Evolutionary conservation across 2,797 vertebrate genomes (phyloP).

Genomic region (Oreochromis grahami): DNA sequence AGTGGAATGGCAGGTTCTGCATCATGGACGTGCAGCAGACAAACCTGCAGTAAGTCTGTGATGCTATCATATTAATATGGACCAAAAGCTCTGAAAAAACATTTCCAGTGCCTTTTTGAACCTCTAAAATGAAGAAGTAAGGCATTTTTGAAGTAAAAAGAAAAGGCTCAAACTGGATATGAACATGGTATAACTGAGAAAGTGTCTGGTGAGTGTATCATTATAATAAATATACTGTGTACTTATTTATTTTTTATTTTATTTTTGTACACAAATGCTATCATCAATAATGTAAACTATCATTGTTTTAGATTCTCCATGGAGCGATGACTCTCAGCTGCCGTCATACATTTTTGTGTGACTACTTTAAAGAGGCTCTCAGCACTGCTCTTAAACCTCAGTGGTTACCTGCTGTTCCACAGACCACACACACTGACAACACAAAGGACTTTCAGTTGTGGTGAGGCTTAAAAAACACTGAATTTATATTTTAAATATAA

Average conservation of each 20-base stretch:
- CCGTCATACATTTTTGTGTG: background rate
- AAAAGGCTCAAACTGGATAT: background rate
- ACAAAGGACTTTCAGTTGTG: background rate
- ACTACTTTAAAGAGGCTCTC: slow-evolving; percentile 4
- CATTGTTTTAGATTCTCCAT: background rate
- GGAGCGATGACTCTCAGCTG: background rate
- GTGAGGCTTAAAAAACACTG: background rate
- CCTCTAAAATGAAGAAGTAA: background rate
- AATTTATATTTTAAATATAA: background rate
- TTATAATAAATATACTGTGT: background rate
- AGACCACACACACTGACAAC: background rate
- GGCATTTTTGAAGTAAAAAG: background rate
- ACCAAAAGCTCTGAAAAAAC: background rate
- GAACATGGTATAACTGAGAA: background rate
- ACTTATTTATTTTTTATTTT: background rate
- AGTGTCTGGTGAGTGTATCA: background rate
- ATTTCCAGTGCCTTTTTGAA: too few relatives aligned
- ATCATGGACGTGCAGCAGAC: slow-evolving; percentile 36
- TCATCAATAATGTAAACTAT: background rate
- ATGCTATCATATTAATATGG: background rate
- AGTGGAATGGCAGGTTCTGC: background rate
- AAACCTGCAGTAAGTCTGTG: slow-evolving; percentile 38
- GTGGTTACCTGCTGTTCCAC: background rate
- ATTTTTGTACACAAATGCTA: background rate
- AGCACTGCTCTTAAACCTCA: background rate